A percentile compares a stretch with the other conserved stretches of the same genome.
These are phyloP conservation scores for Drosophila mimetica DNA, from an alignment of 2,888 invertebrate species.

Conservation along the genomic window DNA sequence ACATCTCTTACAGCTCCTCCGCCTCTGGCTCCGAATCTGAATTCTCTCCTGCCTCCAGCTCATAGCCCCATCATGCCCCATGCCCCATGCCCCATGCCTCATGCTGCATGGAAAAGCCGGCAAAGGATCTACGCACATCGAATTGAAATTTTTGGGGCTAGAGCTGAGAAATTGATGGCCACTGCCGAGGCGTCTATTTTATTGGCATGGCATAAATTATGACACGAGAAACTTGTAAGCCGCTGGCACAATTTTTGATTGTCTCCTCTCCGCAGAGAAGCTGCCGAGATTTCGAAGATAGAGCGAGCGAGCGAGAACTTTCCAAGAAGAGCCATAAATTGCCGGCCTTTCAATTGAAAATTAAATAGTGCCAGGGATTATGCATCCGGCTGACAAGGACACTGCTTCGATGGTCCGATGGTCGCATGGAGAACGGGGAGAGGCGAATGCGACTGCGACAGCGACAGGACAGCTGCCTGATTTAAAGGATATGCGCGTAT, in stretches of 20 bases:
- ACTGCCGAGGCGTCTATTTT: conserved; percentile 57
- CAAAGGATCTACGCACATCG: conserved; percentile 60
- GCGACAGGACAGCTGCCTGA: conserved; percentile 61
- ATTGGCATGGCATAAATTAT: conserved; percentile 77
- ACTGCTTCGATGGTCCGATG: neutral
- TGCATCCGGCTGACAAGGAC: conserved; percentile 32
- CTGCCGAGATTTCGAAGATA: too few species aligned
- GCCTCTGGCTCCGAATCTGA: neutral
- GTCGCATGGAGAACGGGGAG: neutral
- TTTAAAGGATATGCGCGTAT: conserved; percentile 62
- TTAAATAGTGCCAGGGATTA: conserved; percentile 75
- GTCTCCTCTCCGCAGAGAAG: conserved; percentile 45
- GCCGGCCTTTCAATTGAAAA: conserved; percentile 68
- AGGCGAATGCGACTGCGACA: conserved; percentile 16
- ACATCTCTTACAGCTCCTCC: conserved; percentile 43
- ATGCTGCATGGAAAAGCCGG: conserved; percentile 12
- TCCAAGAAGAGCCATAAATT: conserved; percentile 62
- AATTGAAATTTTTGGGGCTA: conserved; percentile 69
- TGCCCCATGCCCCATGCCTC: conserved; percentile 8
- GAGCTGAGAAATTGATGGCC: conserved; percentile 43
- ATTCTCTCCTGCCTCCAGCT: conserved; percentile 21
- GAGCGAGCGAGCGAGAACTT: conserved; percentile 28
- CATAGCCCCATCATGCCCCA: conserved; percentile 1
- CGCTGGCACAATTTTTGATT: conserved; percentile 73
- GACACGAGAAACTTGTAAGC: conserved; percentile 72